Percentiles rank a stretch among this genome's conserved stretches.
Conservation (phyloP, 1,140 invertebrate genomes). For the Papilio polyxenes region DNA sequence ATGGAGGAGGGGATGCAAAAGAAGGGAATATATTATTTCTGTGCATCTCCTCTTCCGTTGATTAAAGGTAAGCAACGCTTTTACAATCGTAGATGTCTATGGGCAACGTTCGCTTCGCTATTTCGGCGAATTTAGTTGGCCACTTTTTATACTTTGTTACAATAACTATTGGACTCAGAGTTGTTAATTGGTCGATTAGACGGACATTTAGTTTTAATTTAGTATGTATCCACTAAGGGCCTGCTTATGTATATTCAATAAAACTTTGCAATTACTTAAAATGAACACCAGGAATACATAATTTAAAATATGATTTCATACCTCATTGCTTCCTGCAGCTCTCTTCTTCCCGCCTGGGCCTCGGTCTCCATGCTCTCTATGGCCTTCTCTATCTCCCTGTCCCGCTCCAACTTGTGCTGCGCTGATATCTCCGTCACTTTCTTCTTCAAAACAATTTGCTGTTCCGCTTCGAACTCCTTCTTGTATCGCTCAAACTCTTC, state of each 20-base stretch:
- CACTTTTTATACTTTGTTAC: no score
- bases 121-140: no score
- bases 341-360: conserved; percentile 72
- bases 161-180: no score
- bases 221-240: no score
- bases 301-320: conserved; percentile 41
- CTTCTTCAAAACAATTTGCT: conserved; percentile 66
- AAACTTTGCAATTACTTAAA: background rate
- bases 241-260: background rate
- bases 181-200: no score
- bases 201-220: no score
- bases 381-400: conserved; percentile 78
- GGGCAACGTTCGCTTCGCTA: no score
- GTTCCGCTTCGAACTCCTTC: conserved; percentile 69
- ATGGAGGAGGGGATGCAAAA: no score
- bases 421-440: conserved; percentile 74
- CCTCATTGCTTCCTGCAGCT: conserved; percentile 77
- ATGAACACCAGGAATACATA: background rate
- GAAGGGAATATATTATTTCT: no score
- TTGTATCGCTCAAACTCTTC: conserved; percentile 70
- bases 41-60: no score
- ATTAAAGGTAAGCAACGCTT: no score
- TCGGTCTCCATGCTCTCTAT: conserved; percentile 79
- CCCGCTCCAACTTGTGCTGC: conserved; percentile 72
- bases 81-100: no score